A percentile compares a stretch with the other conserved stretches of the same genome.
These are phyloP conservation scores for Struthio camelus DNA, from an alignment of 2,113 vertebrate genomes.

Conservation along the genomic window DNA sequence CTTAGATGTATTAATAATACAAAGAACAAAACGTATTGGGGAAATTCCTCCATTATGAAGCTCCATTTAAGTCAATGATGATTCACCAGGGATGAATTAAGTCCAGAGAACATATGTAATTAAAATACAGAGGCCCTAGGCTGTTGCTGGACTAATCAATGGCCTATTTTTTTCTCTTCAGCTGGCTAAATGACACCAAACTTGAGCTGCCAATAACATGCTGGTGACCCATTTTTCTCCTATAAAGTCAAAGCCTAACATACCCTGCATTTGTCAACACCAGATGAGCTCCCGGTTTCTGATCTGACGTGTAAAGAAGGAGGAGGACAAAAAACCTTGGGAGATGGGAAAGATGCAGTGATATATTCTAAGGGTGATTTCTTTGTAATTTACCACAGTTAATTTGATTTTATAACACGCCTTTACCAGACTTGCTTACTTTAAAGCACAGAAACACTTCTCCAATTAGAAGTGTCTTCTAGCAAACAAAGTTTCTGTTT, in stretches of 20 bases:
- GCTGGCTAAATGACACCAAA: slow-evolving; percentile 14
- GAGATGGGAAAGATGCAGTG: neutral
- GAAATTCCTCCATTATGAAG: neutral
- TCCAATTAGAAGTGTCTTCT: neutral
- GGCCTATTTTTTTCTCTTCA: slow-evolving; percentile 27
- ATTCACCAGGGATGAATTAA: neutral
- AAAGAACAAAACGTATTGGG: neutral
- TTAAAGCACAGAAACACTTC: neutral
- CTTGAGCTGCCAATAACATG: neutral
- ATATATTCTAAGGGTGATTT: accelerated
- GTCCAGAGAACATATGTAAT: slow-evolving; percentile 7
- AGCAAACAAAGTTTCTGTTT: neutral
- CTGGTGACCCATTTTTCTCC: slow-evolving; percentile 19
- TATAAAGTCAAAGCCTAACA: neutral
- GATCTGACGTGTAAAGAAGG: neutral
- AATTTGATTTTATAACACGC: neutral
- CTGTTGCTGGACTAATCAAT: slow-evolving; percentile 39
- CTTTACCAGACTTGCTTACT: neutral
- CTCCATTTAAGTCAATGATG: neutral
- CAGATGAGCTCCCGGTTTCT: neutral
- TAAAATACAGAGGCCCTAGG: neutral
- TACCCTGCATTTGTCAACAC: neutral
- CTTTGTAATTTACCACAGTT: accelerated
- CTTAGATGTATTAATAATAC: neutral
- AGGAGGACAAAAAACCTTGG: neutral